These are phyloP conservation scores for Erebia palarica DNA, from an alignment of 2,888 invertebrate genomes.

Conservation along the genomic window DNA sequence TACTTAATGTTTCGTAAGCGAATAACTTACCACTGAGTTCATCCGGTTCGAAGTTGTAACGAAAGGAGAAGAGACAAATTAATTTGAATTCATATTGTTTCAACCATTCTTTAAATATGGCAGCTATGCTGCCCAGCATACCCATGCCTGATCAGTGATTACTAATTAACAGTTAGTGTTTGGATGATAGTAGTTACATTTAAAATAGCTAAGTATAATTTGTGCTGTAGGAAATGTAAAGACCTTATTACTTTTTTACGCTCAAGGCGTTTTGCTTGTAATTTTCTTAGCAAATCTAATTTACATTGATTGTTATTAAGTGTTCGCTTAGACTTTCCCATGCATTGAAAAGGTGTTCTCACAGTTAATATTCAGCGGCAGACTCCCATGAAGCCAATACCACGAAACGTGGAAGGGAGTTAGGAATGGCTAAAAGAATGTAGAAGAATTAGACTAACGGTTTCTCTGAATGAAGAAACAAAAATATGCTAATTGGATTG, in stretches of 20 bases:
- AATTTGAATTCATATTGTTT: no score
- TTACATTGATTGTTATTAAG: conserved; percentile 24
- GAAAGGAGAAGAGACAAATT: no score
- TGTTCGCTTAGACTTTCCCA: conserved; percentile 39
- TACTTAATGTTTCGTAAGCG: not conserved
- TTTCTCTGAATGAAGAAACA: not conserved
- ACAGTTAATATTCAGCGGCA: conserved; percentile 48
- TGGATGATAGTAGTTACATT: no score
- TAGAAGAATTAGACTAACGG: not conserved
- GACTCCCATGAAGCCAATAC: conserved; percentile 54
- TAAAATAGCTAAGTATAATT: not conserved
- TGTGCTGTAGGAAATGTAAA: not conserved
- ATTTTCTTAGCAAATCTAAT: conserved; percentile 6
- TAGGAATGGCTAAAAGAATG: not conserved
- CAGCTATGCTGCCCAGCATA: no score
- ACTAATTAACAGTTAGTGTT: no score
- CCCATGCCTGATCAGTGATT: no score
- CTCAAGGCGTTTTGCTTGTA: conserved; percentile 3
- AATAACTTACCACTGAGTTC: no score
- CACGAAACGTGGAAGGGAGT: conserved; percentile 34
- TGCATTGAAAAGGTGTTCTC: conserved; percentile 47
- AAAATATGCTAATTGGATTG: not conserved
- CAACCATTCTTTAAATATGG: no score
- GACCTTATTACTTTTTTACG: not conserved
- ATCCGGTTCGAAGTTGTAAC: not conserved